Evolutionary conservation across 2,888 invertebrate species (phyloP), one percentile per base, ranked within the genome.

Genomic region (Drosophila setosimentum): DNA sequence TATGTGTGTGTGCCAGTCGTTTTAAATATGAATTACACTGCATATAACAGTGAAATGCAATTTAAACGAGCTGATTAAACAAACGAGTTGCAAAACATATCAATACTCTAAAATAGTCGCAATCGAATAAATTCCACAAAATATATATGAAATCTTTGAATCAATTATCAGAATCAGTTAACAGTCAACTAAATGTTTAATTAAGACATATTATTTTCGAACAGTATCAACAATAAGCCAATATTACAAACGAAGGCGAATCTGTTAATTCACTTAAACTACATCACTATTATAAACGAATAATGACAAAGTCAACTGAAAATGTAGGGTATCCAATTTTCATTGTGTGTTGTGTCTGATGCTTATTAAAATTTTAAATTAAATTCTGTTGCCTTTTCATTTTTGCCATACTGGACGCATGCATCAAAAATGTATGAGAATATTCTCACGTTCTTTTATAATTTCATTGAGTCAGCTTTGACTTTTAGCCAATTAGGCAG

Each of bases 1-100:
- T 18, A 35, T 40, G n/a, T 27, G 16, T 58, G 58, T 32, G 18
- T 45, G 35, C 30, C 42, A n/a, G 55, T 55, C 57, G 51, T 69
- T 82, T 84, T 63, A 84, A 84, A 76, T 84, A 84, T 87, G 73
- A 76, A 82, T 69, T 65, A 53, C 73, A 78, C n/a, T 72, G 78
- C 70, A 78, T 66, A 82, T 63, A 70, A 67, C 72, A 50, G 61
- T 29, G 51, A 69, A 84, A 80, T 76, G 80, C 85, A 87, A 69
- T 87, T 68, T 61, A 65, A 74, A 68, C 66, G 53, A 63, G 66
- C 70, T 80, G 77, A 62, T 82, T 73, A 68, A 70, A 68, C 53
- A 70, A 79, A 42, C 73, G 54, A 66, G 30, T 45, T 51, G 40
- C 29, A 49, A 60, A 29, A 27, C 13, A 2, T 42, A 2, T 11